phyloP scores from a whole-genome alignment of 2,113 vertebrate species.

The Alosa alosa region DNA sequence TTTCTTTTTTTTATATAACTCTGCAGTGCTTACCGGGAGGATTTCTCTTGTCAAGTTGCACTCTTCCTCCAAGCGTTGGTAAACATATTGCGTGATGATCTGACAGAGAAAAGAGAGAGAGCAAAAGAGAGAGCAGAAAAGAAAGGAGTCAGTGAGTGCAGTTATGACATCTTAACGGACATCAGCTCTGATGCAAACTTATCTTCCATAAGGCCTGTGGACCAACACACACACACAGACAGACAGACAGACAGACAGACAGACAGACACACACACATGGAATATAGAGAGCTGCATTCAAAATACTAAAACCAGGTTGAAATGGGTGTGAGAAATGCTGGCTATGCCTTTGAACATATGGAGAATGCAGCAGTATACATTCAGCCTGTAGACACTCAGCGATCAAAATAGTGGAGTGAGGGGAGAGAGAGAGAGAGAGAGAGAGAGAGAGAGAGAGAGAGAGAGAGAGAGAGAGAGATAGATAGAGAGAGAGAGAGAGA shows the following conservation, averaged over 20 bases:
- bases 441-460: too few species aligned
- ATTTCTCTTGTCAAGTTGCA: conserved; percentile 90
- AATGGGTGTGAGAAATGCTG: conserved; percentile 6
- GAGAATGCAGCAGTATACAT: conserved; percentile 13
- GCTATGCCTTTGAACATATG: conserved; percentile 17
- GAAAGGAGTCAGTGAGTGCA: conserved; percentile 17
- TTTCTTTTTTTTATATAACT: conserved; percentile 38
- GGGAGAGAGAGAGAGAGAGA: too few species aligned
- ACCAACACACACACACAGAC: conserved; percentile 12
- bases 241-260: too few species aligned
- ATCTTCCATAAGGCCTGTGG: background rate
- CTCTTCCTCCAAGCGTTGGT: conserved; percentile 89
- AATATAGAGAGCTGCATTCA: background rate
- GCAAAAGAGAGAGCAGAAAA: too few species aligned
- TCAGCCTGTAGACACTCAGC: conserved; percentile 33
- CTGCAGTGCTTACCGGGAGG: conserved; percentile 85
- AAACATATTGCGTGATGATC: conserved; percentile 96
- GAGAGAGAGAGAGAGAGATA: too few species aligned
- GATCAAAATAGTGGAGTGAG: background rate
- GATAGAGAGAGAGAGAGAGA: too few species aligned
- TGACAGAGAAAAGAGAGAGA: conserved; percentile 61
- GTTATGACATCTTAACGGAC: background rate
- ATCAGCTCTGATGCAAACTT: background rate
- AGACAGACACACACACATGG: background rate
- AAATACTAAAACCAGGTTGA: background rate